Evolutionary conservation across 2,888 invertebrate genomes (phyloP).

Genomic region (Crepidodera aurea): DNA sequence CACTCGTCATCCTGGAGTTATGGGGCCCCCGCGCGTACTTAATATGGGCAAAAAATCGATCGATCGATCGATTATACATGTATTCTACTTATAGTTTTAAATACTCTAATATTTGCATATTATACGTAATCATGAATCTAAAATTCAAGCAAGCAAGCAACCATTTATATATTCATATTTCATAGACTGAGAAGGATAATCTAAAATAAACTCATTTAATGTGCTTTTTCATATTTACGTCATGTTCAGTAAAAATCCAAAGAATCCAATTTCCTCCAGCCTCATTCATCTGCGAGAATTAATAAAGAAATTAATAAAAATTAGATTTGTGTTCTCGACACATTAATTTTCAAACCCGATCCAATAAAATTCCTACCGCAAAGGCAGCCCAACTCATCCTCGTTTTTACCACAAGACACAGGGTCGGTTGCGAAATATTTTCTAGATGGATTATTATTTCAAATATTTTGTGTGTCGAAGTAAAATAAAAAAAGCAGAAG

Average conservation of each 20-base stretch:
- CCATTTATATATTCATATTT: too few relatives aligned
- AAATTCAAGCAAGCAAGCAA: too few relatives aligned
- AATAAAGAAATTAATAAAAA: conserved; percentile 33
- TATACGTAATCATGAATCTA: too few relatives aligned
- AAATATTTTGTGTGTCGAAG: too few relatives aligned
- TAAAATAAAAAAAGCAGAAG: too few relatives aligned
- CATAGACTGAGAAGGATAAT: background rate
- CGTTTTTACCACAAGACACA: conserved; percentile 7
- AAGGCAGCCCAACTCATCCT: conserved; percentile 20
- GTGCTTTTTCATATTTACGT: conserved; percentile 17
- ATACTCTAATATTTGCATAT: too few relatives aligned
- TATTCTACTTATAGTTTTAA: too few relatives aligned
- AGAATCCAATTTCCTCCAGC: conserved; percentile 29
- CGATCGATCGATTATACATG: too few relatives aligned
- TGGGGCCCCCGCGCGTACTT: too few relatives aligned
- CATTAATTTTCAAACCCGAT: conserved; percentile 34
- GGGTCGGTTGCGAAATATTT: background rate
- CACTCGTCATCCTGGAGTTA: too few relatives aligned
- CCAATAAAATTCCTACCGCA: conserved; percentile 30
- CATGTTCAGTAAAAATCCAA: conserved; percentile 25
- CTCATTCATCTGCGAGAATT: conserved; percentile 28
- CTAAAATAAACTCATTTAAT: conserved; percentile 2
- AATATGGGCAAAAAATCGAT: too few relatives aligned
- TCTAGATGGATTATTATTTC: too few relatives aligned
- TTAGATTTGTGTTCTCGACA: conserved; percentile 32